These are phyloP conservation scores for Cebus imitator DNA, from an alignment of 2,113 vertebrate genomes.

Conservation along the genomic window DNA sequence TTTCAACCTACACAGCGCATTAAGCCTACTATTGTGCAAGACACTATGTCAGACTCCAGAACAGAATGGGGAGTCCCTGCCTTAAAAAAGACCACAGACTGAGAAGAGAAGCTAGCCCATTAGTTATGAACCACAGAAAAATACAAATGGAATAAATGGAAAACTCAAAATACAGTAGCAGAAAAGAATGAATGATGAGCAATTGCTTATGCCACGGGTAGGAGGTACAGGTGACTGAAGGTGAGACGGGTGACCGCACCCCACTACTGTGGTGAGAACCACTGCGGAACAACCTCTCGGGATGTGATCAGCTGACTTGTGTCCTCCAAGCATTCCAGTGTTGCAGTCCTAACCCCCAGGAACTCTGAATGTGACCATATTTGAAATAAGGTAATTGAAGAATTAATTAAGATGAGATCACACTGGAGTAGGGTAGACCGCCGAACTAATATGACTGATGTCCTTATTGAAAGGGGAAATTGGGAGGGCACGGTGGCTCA, in stretches of 20 bases:
- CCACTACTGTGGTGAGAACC: fast-evolving
- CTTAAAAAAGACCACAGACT: background rate
- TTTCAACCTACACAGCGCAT: no score
- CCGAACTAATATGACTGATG: no score
- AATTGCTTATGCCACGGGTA: no score
- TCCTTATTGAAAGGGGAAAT: background rate
- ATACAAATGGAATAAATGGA: background rate
- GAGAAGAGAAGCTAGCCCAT: background rate
- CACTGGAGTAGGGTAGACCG: no score
- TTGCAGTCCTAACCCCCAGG: background rate
- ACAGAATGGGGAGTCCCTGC: background rate
- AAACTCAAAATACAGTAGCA: background rate
- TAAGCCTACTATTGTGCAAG: background rate
- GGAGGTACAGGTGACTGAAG: fast-evolving
- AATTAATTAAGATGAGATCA: background rate
- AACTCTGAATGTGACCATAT: background rate
- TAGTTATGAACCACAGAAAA: background rate
- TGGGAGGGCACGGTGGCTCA: background rate
- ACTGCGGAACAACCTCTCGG: background rate
- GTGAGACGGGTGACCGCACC: fast-evolving
- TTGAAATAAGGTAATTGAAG: background rate
- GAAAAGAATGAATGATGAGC: background rate
- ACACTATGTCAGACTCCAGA: background rate
- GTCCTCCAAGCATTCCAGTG: background rate
- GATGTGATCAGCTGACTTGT: no score